Evolutionary conservation across 2,888 invertebrate genomes (phyloP), one percentile per base, ranked within the genome.

Genomic region (Iselma pallidipennis): DNA sequence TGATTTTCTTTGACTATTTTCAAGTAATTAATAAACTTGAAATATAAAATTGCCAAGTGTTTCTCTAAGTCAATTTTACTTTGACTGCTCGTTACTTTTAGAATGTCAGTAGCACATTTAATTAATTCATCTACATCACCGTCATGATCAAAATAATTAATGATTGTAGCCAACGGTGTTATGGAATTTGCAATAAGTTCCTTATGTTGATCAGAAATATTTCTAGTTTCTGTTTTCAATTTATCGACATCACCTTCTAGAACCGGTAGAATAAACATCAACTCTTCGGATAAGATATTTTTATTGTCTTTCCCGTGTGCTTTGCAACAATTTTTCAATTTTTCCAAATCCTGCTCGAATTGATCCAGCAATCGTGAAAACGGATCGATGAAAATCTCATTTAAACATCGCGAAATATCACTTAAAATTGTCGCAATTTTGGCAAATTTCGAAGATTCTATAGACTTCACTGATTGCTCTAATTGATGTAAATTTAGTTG

Each of bases 1-100:
- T 69, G 68, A 5, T 61, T 57, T 48, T 71, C 66, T 63, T 71
- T 70, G 23, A 74, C 67, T 29, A 69, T 68, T 63, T 71, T 67
- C 2, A 75, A 56, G 52, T 55, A 56, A 49, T 64, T 63, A 6
- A 65, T 9, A 37, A 65, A 61, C 59, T 74, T 74, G 37, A 68
- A 70, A 28, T 74, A 57, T 7, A 76, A 42, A 14, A 72, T 57
- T 56, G 68, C 42, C 21, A 69, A 50, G 56, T 70, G 65, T 61
- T 71, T 71, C 42, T 70, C 31, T 2, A 73, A 37, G 7, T 71
- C 68, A 19, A 42, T 23, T 21, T 65, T 45, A 28, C 57, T 63
- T 57, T 55, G 6, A 16, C 26, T 42, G 4, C 55, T 56, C 21
- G 50, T 16, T 23, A 4, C 37, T 23, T 57, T 57, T 23, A 23